Evolutionary conservation across 1,140 invertebrate species (phyloP), one percentile per base, ranked within the genome.

Genomic region (Zeugodacus cucurbitae): DNA sequence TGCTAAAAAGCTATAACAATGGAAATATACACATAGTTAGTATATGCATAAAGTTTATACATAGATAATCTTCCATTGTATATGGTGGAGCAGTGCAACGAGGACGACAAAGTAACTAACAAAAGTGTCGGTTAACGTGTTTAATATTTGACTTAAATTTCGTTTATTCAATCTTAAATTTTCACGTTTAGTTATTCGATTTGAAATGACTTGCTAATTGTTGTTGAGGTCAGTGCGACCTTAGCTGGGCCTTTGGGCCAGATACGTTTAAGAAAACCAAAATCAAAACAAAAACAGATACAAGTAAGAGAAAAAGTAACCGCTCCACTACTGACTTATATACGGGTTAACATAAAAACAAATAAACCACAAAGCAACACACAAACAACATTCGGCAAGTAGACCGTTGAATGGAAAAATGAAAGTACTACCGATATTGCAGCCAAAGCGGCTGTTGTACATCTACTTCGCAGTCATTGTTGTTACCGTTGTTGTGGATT

Each of bases 361-460:
- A 74, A 22, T 41, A n/a, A 74, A 74, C 67, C 34, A 74, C 14
- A 54, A 82, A 74, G 7, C 20, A 58, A 22, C 34, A 86, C 48
- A 48, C 5, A 58, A 54, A 58, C 85, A 41, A 20, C 14, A 58
- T 34, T 64, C 29, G 29, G 26, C 54, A 59, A 62, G 22, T 20
- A 29, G n/a, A 82, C n/a, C 1, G 74, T 48, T 41, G 74, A 48
- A 82, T 82, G 74, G 54, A 57, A 87, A 87, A 87, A 87, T 87
- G 86, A 87, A 87, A 87, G 86, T 58, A 87, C 48, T 37, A n/a
- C 57, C 58, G n/a, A 29, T 59, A 44, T 58, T 82, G 41, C 74
- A 82, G 74, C 74, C 74, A 54, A 34, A 82, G 26, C 44, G 86
- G 86, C 86, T 58, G 7, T 41, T 57, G 26, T 59, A n/a, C 86